Percentiles rank a stretch among this genome's conserved stretches.
phyloP scores from a whole-genome alignment of 2,113 vertebrate genomes.

The Odontophorus gujanensis region DNA sequence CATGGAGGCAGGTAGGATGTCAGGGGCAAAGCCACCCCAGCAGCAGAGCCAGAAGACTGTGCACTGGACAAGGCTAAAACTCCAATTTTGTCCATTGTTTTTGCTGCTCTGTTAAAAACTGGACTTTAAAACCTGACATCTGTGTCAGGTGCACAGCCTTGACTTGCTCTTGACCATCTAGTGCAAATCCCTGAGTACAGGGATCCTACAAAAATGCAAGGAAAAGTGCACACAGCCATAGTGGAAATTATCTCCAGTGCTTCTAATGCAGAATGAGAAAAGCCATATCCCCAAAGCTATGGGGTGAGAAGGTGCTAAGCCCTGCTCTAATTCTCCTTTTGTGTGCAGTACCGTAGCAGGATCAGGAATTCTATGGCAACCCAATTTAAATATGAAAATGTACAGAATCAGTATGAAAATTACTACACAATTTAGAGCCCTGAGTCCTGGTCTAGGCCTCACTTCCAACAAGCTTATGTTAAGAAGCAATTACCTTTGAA shows the following conservation, averaged over 20 bases:
- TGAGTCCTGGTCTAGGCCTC: background rate
- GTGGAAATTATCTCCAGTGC: background rate
- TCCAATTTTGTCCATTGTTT: background rate
- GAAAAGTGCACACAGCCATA: background rate
- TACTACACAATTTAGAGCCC: background rate
- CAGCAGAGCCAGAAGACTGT: background rate
- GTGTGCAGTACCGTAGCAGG: background rate
- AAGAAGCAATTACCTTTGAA: conserved; percentile 23
- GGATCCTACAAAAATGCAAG: background rate
- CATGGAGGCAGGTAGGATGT: background rate
- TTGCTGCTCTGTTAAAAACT: background rate
- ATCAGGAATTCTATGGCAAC: background rate
- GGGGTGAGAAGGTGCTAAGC: background rate
- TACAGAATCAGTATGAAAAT: background rate
- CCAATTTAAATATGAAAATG: background rate
- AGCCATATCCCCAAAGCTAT: background rate
- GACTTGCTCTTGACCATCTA: background rate
- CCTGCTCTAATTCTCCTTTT: background rate
- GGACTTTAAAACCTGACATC: background rate
- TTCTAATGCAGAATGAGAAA: background rate
- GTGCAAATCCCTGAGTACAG: too few species aligned
- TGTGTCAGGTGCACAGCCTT: background rate
- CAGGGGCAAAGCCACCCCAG: fast-evolving
- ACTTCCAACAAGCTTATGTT: background rate
- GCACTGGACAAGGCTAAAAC: background rate